These are phyloP conservation scores for Eubasilissa splendida DNA, from an alignment of 2,888 invertebrate genomes.

Conservation along the genomic window DNA sequence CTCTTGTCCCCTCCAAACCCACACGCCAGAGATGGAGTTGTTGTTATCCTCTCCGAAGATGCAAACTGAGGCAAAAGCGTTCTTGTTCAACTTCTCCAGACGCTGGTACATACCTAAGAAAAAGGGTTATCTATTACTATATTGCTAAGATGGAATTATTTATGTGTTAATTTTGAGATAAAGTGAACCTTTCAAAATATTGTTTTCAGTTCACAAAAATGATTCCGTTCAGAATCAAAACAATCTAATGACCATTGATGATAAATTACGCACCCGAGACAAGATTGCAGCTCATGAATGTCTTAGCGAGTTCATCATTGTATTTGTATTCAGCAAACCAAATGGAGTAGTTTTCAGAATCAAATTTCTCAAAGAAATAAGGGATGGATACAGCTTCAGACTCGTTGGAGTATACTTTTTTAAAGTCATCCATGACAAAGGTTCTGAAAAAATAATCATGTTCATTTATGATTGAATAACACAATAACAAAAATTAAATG, in stretches of 20 bases:
- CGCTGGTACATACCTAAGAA: conserved; percentile 95
- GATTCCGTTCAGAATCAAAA: too few species aligned
- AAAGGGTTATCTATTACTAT: neutral
- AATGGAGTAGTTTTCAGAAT: conserved; percentile 95
- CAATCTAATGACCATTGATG: too few species aligned
- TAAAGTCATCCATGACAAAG: conserved; percentile 97
- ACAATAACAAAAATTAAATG: neutral
- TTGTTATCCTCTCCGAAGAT: conserved; percentile 94
- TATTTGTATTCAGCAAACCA: conserved; percentile 99
- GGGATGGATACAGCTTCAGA: conserved; percentile 94
- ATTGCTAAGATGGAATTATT: neutral
- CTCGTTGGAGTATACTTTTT: conserved; percentile 97
- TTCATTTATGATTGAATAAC: neutral
- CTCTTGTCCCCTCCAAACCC: conserved; percentile 98
- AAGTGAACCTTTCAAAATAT: too few species aligned
- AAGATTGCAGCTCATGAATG: conserved; percentile 99
- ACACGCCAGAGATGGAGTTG: conserved; percentile 95
- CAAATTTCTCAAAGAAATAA: conserved; percentile 99
- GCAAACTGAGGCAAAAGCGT: conserved; percentile 94
- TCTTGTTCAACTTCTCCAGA: conserved; percentile 97
- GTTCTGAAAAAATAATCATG: conserved; percentile 71
- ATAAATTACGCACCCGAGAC: conserved; percentile 79
- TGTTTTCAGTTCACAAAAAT: too few species aligned
- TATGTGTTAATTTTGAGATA: neutral
- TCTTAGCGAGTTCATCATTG: conserved; percentile 90